Base-by-base conservation (phyloP, 2,888 invertebrate species). In the Rotaria sp. region DNA sequence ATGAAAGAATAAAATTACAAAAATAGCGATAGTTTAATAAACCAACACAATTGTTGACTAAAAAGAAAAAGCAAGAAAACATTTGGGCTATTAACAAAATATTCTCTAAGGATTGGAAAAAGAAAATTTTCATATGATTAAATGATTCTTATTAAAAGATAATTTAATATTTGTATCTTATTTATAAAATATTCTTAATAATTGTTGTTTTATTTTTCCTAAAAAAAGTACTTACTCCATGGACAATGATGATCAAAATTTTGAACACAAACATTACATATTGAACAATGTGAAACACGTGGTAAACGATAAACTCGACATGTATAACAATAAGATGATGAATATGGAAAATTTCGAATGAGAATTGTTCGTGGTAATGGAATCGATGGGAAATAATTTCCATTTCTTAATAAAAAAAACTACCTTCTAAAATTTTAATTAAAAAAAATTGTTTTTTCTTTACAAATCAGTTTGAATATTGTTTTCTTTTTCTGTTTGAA, bases 161-260 rank as follows among this genome's bases (percentile, higher is more conserved):
- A 45, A 45, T 45, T 45, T 8, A n/a, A n/a, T n/a, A n/a, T n/a
- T n/a, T n/a, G n/a, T n/a, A 45, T 45, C 45, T 45, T 45, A 8
- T 45, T 45, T 11, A 45, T 8, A 45, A 45, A 45, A 45, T 4
- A 45, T 45, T 45, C 13, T 45, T 13, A 0, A 26, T 26, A 26
- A 3, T 57, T 57, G 26, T 13, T 45, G n/a, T 10, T 57, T 57
- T 13, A 13, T 50, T 50, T 50, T 21, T 52, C 21, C 2, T 21
- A 3, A 59, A 15, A 13, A 4, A 21, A 1, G 1, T 26, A 45
- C 80, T n/a, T 45, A 80, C 67, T 67, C 84, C 84, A 84, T 24
- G 84, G 84, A 84, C 84, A 84, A 84, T 84, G 84, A 35, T 84
- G 84, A 55, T 84, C 84, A 21, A 84, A 84, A 35, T 55, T 80